Evolutionary conservation across 2,888 invertebrate species (phyloP), one percentile per base, ranked within the genome.

Genomic region (Meghimatium bilineatum): DNA sequence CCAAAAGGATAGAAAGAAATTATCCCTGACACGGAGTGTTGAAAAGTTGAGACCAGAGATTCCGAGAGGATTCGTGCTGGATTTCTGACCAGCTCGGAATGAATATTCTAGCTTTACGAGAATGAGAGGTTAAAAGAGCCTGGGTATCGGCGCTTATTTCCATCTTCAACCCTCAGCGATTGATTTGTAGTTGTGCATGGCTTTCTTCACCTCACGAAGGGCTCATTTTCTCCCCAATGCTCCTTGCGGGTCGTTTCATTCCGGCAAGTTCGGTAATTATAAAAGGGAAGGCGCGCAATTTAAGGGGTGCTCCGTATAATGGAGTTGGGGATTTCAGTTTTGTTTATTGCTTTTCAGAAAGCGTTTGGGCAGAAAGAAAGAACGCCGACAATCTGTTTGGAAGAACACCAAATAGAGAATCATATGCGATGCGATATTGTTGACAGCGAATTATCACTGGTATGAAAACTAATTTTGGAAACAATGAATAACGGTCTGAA

Each of bases 231-330:
- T 63, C 81, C 34, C 56, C 81, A 74, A 72, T 63, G 74, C 74
- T 81, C 44, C 74, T 81, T 74, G 72, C 60, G 74, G 81, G 60
- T 81, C 81, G 81, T 81, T 74, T 74, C 74, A 81, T 72, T 74
- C 60, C 29, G 77, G 83, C 71, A 77, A 78, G 83, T 78, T 76
- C 76, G 82, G 82, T 82, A 82, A 82, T 82, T 82, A 82, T 67
- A 77, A 82, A 82, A 82, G 77, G 56, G 82, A 63, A 77, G 52
- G 82, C 77, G 77, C 36, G 77, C 82, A 77, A 77, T 82, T 82
- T 82, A 26, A 69, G 52, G 71, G 67, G 63, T 67, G 49, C 71
- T 69, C 82, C 69, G n/a, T 56, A 77, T 75, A 82, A 82, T 82
- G 56, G 77, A 69, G 66, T 67, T 82, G 44, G 26, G 44, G 38